These are phyloP conservation scores for Varanus komodoensis DNA, from an alignment of 2,113 vertebrate genomes.

Conservation along the genomic window DNA sequence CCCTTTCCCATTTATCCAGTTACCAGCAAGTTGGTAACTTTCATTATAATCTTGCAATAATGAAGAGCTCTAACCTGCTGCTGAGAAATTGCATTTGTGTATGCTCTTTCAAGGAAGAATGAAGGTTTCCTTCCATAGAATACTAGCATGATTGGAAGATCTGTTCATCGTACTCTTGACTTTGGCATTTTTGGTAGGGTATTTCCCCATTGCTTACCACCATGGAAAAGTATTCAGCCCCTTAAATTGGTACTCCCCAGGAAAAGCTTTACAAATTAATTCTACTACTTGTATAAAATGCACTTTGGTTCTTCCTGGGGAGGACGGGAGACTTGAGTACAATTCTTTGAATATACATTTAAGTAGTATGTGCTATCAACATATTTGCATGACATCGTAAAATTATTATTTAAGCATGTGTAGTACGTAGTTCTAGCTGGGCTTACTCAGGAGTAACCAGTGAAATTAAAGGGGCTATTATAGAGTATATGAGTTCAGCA, in stretches of 20 bases:
- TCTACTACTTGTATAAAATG: background rate
- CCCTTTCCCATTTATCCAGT: background rate
- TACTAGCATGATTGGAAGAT: background rate
- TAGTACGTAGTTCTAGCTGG: background rate
- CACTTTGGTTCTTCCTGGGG: background rate
- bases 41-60: background rate
- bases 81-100: background rate
- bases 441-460: background rate
- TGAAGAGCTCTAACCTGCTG: background rate
- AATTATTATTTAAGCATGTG: background rate
- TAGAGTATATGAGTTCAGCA: background rate
- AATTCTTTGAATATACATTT: background rate
- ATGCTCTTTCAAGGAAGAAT: background rate
- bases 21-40: background rate
- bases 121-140: background rate
- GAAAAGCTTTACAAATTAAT: background rate
- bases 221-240: background rate
- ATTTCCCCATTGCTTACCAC: background rate
- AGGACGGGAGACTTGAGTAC: background rate
- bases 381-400: background rate
- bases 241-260: background rate
- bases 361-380: background rate
- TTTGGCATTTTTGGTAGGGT: background rate
- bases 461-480: background rate
- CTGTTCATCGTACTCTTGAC: background rate